Evolutionary conservation across 1,140 invertebrate genomes (phyloP).

Genomic region (Saccostrea cuccullata): DNA sequence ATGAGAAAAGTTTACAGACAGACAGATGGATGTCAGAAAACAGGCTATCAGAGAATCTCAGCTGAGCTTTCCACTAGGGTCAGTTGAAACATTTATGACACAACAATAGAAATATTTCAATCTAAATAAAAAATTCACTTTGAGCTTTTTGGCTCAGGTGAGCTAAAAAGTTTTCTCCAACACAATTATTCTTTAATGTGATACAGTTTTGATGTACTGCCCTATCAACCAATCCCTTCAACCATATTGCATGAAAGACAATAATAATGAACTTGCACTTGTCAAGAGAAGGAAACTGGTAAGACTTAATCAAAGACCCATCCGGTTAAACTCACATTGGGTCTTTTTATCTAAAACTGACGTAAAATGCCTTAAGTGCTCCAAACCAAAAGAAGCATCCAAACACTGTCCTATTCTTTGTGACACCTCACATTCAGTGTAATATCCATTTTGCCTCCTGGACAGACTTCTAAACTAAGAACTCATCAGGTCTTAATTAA

Average conservation of each 20-base stretch:
- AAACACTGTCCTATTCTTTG: neutral
- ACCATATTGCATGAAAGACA: neutral
- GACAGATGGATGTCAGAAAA: no score
- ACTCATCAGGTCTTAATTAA: neutral
- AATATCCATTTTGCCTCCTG: neutral
- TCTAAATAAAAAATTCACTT: neutral
- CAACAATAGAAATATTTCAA: no score
- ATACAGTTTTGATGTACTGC: no score
- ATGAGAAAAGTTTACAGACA: no score
- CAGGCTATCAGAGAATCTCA: no score
- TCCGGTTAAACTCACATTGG: neutral
- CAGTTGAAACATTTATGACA: no score
- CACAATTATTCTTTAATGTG: no score
- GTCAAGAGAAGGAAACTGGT: neutral
- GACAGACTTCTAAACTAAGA: neutral
- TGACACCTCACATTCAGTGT: neutral
- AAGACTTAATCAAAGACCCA: slow-evolving; percentile 3
- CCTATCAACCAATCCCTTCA: no score
- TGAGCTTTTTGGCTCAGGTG: neutral
- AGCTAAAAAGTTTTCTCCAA: neutral
- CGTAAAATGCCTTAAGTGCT: neutral
- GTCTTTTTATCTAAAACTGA: neutral
- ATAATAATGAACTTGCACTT: neutral
- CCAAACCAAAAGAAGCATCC: neutral
- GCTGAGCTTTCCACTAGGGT: no score